A percentile compares a stretch with the other conserved stretches of the same genome.
These are phyloP conservation scores for Progne subis DNA, from an alignment of 2,113 vertebrate genomes.

Conservation along the genomic window DNA sequence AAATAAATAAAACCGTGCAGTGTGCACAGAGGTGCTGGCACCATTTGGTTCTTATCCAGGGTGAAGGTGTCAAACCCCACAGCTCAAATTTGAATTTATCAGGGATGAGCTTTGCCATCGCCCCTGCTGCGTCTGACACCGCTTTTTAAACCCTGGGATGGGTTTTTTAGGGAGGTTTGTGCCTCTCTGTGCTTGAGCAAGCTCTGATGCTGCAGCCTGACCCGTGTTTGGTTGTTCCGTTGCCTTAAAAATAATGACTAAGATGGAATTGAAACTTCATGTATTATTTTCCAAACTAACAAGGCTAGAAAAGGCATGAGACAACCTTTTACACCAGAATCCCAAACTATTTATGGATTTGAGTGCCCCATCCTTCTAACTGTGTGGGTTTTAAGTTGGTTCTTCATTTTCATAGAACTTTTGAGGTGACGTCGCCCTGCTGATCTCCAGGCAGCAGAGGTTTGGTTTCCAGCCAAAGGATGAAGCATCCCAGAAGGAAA, in stretches of 20 bases:
- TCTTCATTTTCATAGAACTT: neutral
- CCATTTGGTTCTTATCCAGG: neutral
- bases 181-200: neutral
- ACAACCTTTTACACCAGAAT: neutral
- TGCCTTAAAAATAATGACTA: neutral
- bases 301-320: neutral
- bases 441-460: neutral
- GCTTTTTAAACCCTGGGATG: neutral
- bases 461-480: neutral
- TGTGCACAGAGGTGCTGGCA: neutral
- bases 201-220: neutral
- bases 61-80: neutral
- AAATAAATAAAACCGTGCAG: neutral
- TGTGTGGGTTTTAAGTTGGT: neutral
- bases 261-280: too few relatives aligned
- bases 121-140: neutral
- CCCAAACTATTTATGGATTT: neutral
- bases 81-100: neutral
- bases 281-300: neutral
- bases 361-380: neutral
- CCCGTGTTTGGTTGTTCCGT: rapidly evolving
- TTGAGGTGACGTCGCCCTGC: neutral
- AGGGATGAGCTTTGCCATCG: neutral
- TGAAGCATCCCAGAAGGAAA: neutral
- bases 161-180: neutral